Evolutionary conservation across 2,113 vertebrate genomes (phyloP), one percentile per base, ranked within the genome.

Genomic region (Ahaetulla prasina): DNA sequence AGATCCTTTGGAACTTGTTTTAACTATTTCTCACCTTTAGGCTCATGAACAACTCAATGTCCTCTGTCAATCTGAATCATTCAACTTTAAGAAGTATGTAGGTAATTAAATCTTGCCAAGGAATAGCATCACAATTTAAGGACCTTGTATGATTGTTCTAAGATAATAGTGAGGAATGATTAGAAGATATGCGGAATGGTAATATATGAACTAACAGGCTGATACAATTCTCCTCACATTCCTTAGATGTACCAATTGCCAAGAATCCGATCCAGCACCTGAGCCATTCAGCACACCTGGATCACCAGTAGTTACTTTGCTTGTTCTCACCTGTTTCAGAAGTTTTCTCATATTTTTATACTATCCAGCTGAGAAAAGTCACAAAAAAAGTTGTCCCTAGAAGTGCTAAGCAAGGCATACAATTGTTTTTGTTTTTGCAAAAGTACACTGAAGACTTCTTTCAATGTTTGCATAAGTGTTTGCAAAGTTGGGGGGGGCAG

Each of bases 61-160:
- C 92, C 45, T 57, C 53, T 53, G 35, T 5, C 54, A 39, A 23
- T 96, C 88, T 94, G 86, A 92, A 92, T 54, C 90, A 74, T n/a
- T 91, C 68, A 88, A 30, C 0, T 90, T 91, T 92, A 68, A 60
- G 20, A 45, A 39, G 1, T 88, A 80, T 45, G 14, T 88, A 5
- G 52, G 25, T 53, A 54, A 89, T 55, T 80, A 54, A 20, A 92
- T 47, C 53, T 92, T 92, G 23, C 18, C 54, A 55, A 27, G 25
- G 54, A 47, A 80, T 53, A 25, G 55, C 27, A 54, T 23, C n/a
- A 84, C 27, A 35, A 92, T 84, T 84, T 84, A 92, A 43, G 10
- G 14, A n/a, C 27, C 27, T 53, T 53, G 14, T 18, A 49, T 35
- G 10, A 35, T 88, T n/a, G 52, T 50, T 88, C 30, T 60, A 92